phyloP scores from a whole-genome alignment of 2,113 vertebrate species.

The Grallaria varia region DNA sequence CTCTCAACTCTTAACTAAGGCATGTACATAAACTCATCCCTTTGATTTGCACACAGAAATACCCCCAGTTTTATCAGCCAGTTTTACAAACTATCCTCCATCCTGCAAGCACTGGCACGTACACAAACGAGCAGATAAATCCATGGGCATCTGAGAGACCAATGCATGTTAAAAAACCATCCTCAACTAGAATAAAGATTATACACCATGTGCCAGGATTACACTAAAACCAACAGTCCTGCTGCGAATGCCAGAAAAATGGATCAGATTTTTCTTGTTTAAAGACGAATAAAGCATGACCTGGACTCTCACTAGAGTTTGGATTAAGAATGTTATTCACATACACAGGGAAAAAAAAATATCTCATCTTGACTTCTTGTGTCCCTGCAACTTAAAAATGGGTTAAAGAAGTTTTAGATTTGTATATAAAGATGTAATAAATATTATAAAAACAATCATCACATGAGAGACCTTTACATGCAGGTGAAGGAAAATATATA shows the following conservation, averaged over 20 bases:
- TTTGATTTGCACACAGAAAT: background rate
- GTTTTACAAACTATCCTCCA: background rate
- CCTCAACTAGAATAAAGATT: background rate
- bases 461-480: background rate
- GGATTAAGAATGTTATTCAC: background rate
- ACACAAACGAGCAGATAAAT: background rate
- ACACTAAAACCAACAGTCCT: background rate
- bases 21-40: background rate
- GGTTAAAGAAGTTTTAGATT: background rate
- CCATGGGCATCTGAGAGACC: background rate
- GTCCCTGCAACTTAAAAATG: background rate
- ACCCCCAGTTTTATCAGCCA: background rate
- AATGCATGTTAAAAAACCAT: background rate
- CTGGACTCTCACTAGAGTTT: background rate
- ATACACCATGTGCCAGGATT: background rate
- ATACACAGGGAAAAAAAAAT: background rate
- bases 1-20: background rate
- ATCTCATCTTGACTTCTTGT: background rate
- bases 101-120: background rate
- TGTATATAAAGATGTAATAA: background rate
- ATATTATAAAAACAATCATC: background rate
- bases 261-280: background rate
- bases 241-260: background rate
- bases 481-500: background rate
- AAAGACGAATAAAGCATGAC: background rate